Base-by-base conservation (phyloP, 2,888 invertebrate species). In the Ethmia dodecea region DNA sequence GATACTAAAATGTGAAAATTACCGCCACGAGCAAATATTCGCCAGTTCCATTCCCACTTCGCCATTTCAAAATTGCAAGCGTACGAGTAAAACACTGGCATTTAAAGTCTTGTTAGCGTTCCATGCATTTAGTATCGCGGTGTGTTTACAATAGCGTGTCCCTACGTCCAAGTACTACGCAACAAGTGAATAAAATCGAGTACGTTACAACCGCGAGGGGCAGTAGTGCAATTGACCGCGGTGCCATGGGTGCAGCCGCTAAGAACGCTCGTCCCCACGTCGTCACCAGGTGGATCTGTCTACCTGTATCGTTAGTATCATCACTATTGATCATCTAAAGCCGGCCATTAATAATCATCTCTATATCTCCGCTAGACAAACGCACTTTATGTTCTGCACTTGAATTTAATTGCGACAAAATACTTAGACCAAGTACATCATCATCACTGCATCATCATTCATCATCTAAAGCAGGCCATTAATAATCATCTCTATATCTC, bases 211-310 rank as follows among this genome's bases (percentile, higher is more conserved):
- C 58, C 46, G 61, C 52, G 67, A 55, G 67, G 54, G 60, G 61
- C 77, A 79, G 76, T 75, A 55, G 56, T 56, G 52, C 56, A 53
- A 71, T 77, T 68, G 75, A 64, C 56, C 67, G 70, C 60, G 56
- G 64, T 74, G 79, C 71, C 63, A 33, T 87, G 87, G 87, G 87
- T 54, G 83, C 81, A 45, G 78, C 86, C 38, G 78, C 81, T 51
- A 86, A 55, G 57, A 81, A 81, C 72, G 71, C 86, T 40, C 77
- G 87, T 28, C 86, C 84, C n/a, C 76, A 84, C 71, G 80, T 83
- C 42, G 75, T 86, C 43, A 71, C 75, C 61, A 67, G 87, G 61
- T 87, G 87, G 87, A 83, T 87, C 55, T 78, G 86, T 47, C 58
- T 69, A 42, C 87, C 86, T 41, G 56, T 72, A 47, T 78, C 76